Conservation (phyloP, 2,888 invertebrate genomes). For the Yponomeuta evonymella region DNA sequence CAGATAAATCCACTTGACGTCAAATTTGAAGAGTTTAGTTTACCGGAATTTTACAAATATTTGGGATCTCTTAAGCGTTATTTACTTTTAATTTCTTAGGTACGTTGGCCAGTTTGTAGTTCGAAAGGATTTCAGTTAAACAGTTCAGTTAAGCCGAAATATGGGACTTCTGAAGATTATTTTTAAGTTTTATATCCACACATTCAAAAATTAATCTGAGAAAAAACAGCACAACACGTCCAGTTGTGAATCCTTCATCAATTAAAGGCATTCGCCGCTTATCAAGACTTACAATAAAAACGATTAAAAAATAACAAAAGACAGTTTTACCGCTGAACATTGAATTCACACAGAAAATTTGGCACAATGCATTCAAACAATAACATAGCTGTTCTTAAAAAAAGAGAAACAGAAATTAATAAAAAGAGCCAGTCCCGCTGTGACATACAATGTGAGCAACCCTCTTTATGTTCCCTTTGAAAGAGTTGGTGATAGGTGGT, state of each 20-base stretch:
- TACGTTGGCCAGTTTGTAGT: not conserved
- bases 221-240: not conserved
- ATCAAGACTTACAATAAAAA: constrained; percentile 13
- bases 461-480: constrained; percentile 40
- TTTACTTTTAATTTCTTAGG: not conserved
- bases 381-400: constrained; percentile 9
- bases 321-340: constrained; percentile 18
- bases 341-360: constrained; percentile 14
- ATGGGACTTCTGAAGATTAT: too few relatives aligned
- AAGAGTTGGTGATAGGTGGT: constrained; percentile 39
- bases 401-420: constrained; percentile 9
- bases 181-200: not conserved
- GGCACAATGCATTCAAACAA: constrained; percentile 16
- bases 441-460: constrained; percentile 34
- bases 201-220: not conserved
- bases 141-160: too few relatives aligned
- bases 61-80: constrained; percentile 12
- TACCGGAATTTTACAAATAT: constrained; percentile 35
- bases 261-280: constrained; percentile 13
- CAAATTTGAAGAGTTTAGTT: constrained; percentile 38
- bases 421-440: constrained; percentile 32
- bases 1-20: constrained; percentile 23
- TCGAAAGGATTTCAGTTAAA: not conserved
- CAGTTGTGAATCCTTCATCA: constrained; percentile 8
- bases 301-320: constrained; percentile 18